These are phyloP conservation scores for Pocillopora verrucosa DNA, from an alignment of 64 coral and sea anemone species.

Conservation along the genomic window DNA sequence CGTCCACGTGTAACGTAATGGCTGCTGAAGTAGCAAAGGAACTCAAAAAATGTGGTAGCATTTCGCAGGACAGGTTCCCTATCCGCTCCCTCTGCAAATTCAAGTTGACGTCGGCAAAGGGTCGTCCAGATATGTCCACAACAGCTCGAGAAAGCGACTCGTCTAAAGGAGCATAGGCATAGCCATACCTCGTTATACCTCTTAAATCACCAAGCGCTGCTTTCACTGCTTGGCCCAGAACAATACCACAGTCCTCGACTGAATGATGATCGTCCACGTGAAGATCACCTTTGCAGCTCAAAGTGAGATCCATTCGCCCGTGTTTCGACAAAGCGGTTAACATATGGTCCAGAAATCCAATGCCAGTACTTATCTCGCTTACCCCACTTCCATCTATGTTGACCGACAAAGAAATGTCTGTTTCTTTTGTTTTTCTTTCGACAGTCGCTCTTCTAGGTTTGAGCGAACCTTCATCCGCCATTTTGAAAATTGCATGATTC, in stretches of 20 bases:
- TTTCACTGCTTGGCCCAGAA: slow-evolving; percentile 60
- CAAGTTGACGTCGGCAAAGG: slow-evolving; percentile 53
- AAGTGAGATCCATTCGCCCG: slow-evolving; percentile 44
- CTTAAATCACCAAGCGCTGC: slow-evolving; percentile 40
- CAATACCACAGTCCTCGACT: slow-evolving; percentile 68
- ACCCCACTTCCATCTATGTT: slow-evolving; percentile 53
- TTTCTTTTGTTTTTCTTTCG: slow-evolving; percentile 60
- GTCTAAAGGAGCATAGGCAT: slow-evolving; percentile 59
- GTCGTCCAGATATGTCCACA: slow-evolving; percentile 61
- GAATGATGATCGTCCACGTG: slow-evolving; percentile 73
- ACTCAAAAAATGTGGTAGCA: slow-evolving; percentile 57
- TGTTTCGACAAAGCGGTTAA: slow-evolving; percentile 53
- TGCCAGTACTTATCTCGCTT: slow-evolving; percentile 38
- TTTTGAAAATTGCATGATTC: background rate
- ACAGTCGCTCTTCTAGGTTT: slow-evolving; percentile 4
- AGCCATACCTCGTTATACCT: slow-evolving; percentile 59
- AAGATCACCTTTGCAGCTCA: slow-evolving; percentile 48
- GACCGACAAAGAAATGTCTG: slow-evolving; percentile 39
- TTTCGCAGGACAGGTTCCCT: slow-evolving; percentile 52
- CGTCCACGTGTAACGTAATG: slow-evolving; percentile 61
- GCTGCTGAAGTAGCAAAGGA: slow-evolving; percentile 64
- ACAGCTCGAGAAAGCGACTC: slow-evolving; percentile 62
- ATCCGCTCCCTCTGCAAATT: slow-evolving; percentile 57
- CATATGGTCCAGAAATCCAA: slow-evolving; percentile 77
- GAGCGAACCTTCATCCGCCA: slow-evolving; percentile 40